phyloP scores from a whole-genome alignment of 2,113 vertebrate genomes.

The Crotophaga sulcirostris region DNA sequence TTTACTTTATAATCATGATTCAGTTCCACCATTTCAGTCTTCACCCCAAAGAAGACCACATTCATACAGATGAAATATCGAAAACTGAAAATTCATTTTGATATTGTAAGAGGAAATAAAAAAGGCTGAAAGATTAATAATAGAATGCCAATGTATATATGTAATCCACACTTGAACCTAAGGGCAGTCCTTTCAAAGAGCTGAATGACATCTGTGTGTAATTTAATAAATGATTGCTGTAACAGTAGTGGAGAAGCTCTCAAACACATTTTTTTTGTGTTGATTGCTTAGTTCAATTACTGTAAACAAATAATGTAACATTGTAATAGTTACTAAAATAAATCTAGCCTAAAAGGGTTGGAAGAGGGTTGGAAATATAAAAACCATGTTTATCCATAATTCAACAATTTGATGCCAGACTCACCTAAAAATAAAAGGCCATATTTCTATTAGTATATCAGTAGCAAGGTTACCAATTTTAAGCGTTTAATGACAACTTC shows the following conservation, averaged over 20 bases:
- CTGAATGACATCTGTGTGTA: slow-evolving; percentile 39
- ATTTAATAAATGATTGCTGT: slow-evolving; percentile 62
- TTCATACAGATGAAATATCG: not conserved
- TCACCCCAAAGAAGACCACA: not conserved
- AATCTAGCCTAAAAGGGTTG: slow-evolving; percentile 22
- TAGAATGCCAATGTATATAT: slow-evolving; percentile 30
- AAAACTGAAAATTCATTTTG: not conserved
- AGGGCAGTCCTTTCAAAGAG: slow-evolving; percentile 50
- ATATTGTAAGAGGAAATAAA: slow-evolving; percentile 1
- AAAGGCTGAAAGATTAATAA: slow-evolving; percentile 24
- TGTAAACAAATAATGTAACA: slow-evolving; percentile 56
- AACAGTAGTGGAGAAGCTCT: slow-evolving; percentile 43
- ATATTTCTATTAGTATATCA: not conserved
- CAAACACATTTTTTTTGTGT: slow-evolving; percentile 51
- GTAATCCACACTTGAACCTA: slow-evolving; percentile 46
- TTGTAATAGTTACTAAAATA: slow-evolving; percentile 42
- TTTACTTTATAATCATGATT: not conserved
- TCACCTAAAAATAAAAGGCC: slow-evolving; percentile 47
- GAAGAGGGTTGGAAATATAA: slow-evolving; percentile 39
- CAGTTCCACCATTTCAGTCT: not conserved
- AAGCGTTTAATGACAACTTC: slow-evolving; percentile 22
- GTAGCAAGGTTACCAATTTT: slow-evolving; percentile 34
- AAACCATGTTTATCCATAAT: slow-evolving; percentile 8
- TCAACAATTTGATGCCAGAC: not conserved
- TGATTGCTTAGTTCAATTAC: slow-evolving; percentile 58